Percentiles rank a stretch among this genome's conserved stretches.
These are phyloP conservation scores for Alsophila aescularia DNA, from an alignment of 2,888 invertebrate species.

Conservation along the genomic window DNA sequence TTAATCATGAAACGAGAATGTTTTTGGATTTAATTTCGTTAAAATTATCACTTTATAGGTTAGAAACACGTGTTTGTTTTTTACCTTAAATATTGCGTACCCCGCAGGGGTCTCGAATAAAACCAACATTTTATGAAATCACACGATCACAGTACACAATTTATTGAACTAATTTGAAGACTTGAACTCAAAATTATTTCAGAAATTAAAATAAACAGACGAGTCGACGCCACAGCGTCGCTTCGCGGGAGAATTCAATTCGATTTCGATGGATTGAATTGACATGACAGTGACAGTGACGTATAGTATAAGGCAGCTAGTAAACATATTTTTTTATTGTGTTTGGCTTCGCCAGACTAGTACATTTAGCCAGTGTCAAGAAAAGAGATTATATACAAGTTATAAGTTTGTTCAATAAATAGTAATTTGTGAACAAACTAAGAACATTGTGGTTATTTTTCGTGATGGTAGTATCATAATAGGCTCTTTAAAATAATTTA, in stretches of 20 bases:
- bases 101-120: slow-evolving; percentile 97
- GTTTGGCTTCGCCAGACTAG: not conserved
- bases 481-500: too few species aligned
- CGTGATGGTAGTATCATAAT: too few species aligned
- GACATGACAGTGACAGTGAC: too few species aligned
- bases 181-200: not conserved
- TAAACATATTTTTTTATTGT: not conserved
- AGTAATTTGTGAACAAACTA: too few species aligned
- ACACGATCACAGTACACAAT: slow-evolving; percentile 30
- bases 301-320: too few species aligned
- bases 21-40: not conserved
- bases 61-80: slow-evolving; percentile 53
- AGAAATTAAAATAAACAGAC: slow-evolving; percentile 20
- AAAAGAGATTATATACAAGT: too few species aligned
- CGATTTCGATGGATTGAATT: too few species aligned
- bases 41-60: slow-evolving; percentile 49
- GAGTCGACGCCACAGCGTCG: slow-evolving; percentile 39
- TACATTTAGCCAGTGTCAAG: not conserved
- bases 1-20: not conserved
- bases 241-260: not conserved
- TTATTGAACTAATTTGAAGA: not conserved
- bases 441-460: too few species aligned
- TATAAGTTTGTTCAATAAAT: too few species aligned
- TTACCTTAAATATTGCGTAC: slow-evolving; percentile 97
- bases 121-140: slow-evolving; percentile 89